Evolutionary conservation across 1,140 invertebrate genomes (phyloP).

Genomic region (Euborellia annulipes): DNA sequence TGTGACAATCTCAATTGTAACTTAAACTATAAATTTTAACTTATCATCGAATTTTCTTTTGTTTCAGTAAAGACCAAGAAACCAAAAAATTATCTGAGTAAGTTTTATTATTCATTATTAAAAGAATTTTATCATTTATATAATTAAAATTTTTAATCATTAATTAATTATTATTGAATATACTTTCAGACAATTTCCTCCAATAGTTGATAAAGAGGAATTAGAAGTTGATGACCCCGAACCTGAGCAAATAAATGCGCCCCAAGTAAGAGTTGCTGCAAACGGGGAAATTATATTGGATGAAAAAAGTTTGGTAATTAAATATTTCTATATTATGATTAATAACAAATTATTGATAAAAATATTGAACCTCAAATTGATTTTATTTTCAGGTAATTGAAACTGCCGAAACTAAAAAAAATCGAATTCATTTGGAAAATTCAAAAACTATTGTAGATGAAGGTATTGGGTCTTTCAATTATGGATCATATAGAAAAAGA

Average conservation of each 20-base stretch:
- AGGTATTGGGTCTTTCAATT: slow-evolving; percentile 26
- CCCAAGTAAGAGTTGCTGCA: slow-evolving; percentile 74
- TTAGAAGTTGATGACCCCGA: slow-evolving; percentile 27
- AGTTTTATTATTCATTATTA: too few relatives aligned
- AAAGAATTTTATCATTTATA: too few relatives aligned
- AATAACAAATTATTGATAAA: background rate
- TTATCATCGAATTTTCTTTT: too few relatives aligned
- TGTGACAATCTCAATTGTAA: too few relatives aligned
- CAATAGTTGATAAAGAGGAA: slow-evolving; percentile 24
- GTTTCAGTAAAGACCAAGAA: too few relatives aligned
- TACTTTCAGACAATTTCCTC: background rate
- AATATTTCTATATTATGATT: slow-evolving; percentile 2
- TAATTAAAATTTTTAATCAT: slow-evolving; percentile 17
- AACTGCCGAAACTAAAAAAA: slow-evolving; percentile 44
- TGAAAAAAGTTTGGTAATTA: slow-evolving; percentile 56
- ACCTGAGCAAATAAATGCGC: slow-evolving; percentile 41
- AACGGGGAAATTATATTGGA: slow-evolving; percentile 77
- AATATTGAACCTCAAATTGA: slow-evolving; percentile 10
- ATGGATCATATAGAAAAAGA: slow-evolving; percentile 47
- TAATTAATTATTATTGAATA: background rate
- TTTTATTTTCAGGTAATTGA: slow-evolving; percentile 42
- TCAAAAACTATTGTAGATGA: slow-evolving; percentile 48
- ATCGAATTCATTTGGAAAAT: slow-evolving; percentile 41
- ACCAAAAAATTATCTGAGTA: too few relatives aligned
- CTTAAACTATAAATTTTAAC: too few relatives aligned